Conservation (phyloP, 2,888 invertebrate genomes). For the Teinopalpus imperialis region DNA sequence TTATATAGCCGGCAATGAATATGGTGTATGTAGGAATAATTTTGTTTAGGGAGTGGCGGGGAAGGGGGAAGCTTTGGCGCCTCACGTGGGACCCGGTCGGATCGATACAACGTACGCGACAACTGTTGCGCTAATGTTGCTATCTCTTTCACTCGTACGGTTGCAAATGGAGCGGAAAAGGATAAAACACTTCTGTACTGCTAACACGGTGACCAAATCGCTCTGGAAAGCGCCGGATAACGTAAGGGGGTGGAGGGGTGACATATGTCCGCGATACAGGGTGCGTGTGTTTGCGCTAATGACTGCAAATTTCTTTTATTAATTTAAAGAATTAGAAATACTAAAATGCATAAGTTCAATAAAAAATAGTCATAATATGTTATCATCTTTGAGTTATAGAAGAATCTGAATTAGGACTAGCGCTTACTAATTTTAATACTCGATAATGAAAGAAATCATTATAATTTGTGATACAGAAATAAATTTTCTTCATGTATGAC, state of each 20-base stretch:
- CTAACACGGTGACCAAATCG: conserved; percentile 28
- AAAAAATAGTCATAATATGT: no score
- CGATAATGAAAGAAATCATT: no score
- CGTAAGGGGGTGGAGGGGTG: neutral
- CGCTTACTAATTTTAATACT: no score
- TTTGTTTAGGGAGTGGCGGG: conserved; percentile 38
- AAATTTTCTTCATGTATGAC: no score
- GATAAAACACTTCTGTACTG: conserved; percentile 50
- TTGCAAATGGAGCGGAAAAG: conserved; percentile 32
- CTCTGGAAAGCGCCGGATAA: conserved; percentile 18
- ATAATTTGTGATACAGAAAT: no score
- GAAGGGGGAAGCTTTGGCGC: conserved; percentile 29
- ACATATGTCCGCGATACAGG: neutral
- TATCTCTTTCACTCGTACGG: conserved; percentile 40
- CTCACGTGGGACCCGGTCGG: conserved; percentile 65
- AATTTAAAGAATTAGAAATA: no score
- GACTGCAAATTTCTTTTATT: conserved; percentile 9
- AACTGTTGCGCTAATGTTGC: conserved; percentile 70
- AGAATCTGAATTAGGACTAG: no score
- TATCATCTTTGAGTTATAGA: no score
- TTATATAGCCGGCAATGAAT: conserved; percentile 5
- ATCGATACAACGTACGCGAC: conserved; percentile 68
- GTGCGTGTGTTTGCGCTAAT: neutral
- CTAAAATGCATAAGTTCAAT: no score
- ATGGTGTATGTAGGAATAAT: conserved; percentile 18